Percentiles rank a stretch among this genome's conserved stretches.
Evolutionary conservation across 37 sponge, comb jelly and placozoan species (phyloP).

Genomic region (Hormiphora californensis): DNA sequence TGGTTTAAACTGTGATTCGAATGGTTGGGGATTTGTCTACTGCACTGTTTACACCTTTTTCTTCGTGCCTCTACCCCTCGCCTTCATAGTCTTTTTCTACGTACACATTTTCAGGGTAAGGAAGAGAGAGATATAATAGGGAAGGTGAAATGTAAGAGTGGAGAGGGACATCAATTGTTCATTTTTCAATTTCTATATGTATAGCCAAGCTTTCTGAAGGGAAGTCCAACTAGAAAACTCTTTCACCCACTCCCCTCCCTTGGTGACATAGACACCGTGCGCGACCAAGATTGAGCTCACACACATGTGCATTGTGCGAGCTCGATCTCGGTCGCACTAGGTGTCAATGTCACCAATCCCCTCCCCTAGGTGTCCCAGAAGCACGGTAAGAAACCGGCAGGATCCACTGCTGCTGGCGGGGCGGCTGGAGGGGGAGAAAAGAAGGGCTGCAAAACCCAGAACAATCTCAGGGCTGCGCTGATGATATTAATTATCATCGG

Average conservation of each 20-base stretch:
- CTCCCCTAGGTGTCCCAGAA: slow-evolving; percentile 34
- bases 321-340: too few relatives aligned
- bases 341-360: too few relatives aligned
- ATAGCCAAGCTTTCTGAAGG: too few relatives aligned
- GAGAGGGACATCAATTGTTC: not conserved
- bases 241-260: too few relatives aligned
- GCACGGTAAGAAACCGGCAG: slow-evolving; percentile 38
- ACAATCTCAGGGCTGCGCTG: slow-evolving; percentile 28
- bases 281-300: too few relatives aligned
- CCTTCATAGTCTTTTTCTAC: not conserved
- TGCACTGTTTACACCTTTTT: slow-evolving; percentile 15
- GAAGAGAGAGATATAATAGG: not conserved
- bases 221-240: too few relatives aligned
- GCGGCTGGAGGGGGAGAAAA: not conserved
- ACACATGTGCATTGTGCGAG: too few relatives aligned
- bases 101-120: slow-evolving; percentile 13
- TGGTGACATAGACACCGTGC: too few relatives aligned
- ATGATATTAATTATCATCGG: slow-evolving; percentile 46
- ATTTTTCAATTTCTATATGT: not conserved
- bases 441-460: not conserved
- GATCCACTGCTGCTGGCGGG: not conserved
- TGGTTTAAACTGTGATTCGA: not conserved
- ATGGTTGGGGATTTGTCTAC: slow-evolving; percentile 7
- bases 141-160: not conserved
- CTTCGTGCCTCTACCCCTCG: slow-evolving; percentile 15